Evolutionary conservation across 2,888 invertebrate genomes (phyloP).

Genomic region (Clusia tigrina): DNA sequence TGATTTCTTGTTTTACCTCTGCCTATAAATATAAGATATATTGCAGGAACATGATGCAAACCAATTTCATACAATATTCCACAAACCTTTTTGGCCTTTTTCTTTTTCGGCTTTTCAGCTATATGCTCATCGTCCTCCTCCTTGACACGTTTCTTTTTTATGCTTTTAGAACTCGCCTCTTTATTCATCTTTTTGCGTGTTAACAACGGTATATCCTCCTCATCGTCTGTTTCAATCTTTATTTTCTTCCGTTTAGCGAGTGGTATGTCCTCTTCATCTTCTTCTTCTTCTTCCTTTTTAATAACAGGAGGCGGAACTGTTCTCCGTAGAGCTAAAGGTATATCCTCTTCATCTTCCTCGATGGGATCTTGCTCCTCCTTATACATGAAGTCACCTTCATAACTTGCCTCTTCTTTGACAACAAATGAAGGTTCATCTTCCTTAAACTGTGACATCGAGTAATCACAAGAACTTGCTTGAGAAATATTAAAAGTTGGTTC

Average conservation of each 20-base stretch:
- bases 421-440: conserved; percentile 65
- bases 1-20: conserved; percentile 46
- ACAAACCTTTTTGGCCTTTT: conserved; percentile 63
- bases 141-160: conserved; percentile 68
- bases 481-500: conserved; percentile 64
- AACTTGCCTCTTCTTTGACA: conserved; percentile 56
- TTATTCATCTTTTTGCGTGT: conserved; percentile 66
- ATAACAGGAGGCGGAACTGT: conserved; percentile 3
- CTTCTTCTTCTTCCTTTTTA: conserved; percentile 51
- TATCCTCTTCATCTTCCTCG: conserved; percentile 36
- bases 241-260: conserved; percentile 68
- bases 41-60: conserved; percentile 40
- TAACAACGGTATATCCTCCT: conserved; percentile 67
- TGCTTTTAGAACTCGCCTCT: conserved; percentile 67
- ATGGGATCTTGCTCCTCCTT: conserved; percentile 25
- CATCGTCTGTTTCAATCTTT: conserved; percentile 65
- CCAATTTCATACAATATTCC: not conserved
- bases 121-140: conserved; percentile 67
- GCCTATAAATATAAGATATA: conserved; percentile 36
- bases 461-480: conserved; percentile 76
- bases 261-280: conserved; percentile 79
- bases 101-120: conserved; percentile 68
- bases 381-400: conserved; percentile 58
- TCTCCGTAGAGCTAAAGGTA: conserved; percentile 34
- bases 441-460: conserved; percentile 74